Evolutionary conservation across 2,888 invertebrate genomes (phyloP).

Genomic region (Cistogaster globosa): DNA sequence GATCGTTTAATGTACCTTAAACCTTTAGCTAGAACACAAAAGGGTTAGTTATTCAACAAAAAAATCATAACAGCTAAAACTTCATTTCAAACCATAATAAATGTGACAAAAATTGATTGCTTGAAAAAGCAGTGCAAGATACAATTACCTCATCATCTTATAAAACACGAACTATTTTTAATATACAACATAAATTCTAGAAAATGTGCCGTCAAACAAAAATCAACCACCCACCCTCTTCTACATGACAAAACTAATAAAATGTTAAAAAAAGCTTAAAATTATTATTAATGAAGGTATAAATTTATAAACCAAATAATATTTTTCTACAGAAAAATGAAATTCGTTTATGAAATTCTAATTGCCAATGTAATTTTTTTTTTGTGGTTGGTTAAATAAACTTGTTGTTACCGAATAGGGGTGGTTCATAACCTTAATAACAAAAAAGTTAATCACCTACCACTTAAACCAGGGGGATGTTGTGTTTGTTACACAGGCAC

Average conservation of each 20-base stretch:
- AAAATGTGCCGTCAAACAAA: neutral
- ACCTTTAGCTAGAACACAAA: too few relatives aligned
- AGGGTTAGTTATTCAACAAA: neutral
- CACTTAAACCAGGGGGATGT: constrained; percentile 23
- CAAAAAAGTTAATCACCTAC: constrained; percentile 38
- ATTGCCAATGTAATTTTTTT: constrained; percentile 47
- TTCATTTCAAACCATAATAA: constrained; percentile 22
- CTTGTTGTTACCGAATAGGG: neutral
- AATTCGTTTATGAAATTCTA: constrained; percentile 13
- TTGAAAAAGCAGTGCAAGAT: constrained; percentile 31
- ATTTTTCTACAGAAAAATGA: neutral
- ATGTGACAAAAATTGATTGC: constrained; percentile 60
- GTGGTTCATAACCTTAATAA: neutral
- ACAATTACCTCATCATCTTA: constrained; percentile 12
- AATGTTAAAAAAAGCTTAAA: constrained; percentile 1
- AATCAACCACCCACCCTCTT: constrained; percentile 7
- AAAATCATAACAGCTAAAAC: constrained; percentile 1
- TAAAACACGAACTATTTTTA: neutral
- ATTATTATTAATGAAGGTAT: constrained; percentile 26
- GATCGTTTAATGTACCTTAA: too few relatives aligned
- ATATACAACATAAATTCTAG: constrained; percentile 3
- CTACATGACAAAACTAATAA: constrained; percentile 6
- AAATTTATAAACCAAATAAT: constrained; percentile 28
- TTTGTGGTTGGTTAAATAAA: neutral
- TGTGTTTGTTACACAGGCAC: neutral